Conservation (phyloP, 1,140 invertebrate species). For the Macrobrachium nipponense region DNA sequence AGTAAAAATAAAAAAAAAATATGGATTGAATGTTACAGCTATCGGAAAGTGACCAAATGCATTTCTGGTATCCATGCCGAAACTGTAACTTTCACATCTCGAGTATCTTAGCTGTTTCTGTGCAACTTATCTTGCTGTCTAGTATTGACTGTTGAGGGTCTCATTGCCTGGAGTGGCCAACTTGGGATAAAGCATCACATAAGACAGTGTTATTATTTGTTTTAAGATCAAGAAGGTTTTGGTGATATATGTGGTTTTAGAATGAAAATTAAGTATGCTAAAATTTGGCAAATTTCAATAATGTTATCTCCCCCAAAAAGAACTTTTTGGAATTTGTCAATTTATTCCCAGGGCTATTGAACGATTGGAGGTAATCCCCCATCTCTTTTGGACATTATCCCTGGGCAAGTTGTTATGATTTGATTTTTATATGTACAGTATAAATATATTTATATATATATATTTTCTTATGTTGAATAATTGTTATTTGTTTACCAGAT, state of each 20-base stretch:
- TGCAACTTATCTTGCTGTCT: conserved; percentile 45
- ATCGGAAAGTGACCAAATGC: too few relatives aligned
- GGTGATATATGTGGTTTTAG: too few relatives aligned
- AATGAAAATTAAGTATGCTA: too few relatives aligned
- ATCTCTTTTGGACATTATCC: not conserved
- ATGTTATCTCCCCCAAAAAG: too few relatives aligned
- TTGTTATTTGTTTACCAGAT: too few relatives aligned
- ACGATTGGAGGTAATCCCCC: conserved; percentile 6
- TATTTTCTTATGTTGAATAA: not conserved
- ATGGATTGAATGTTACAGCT: not conserved
- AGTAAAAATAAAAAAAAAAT: not conserved
- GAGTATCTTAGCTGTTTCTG: conserved; percentile 45
- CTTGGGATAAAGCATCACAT: conserved; percentile 38
- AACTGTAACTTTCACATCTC: conserved; percentile 23
- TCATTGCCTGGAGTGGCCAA: conserved; percentile 28
- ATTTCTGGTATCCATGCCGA: too few relatives aligned
- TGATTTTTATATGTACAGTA: too few relatives aligned
- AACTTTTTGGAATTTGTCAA: not conserved
- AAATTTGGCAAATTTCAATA: too few relatives aligned
- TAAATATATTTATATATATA: not conserved
- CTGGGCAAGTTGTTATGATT: too few relatives aligned
- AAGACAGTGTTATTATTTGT: not conserved
- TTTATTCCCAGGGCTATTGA: not conserved
- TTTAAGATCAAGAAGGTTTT: not conserved
- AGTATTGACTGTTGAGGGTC: conserved; percentile 42